Base-by-base conservation (phyloP, 2,888 invertebrate species). In the Temnothorax ravouxi region DNA sequence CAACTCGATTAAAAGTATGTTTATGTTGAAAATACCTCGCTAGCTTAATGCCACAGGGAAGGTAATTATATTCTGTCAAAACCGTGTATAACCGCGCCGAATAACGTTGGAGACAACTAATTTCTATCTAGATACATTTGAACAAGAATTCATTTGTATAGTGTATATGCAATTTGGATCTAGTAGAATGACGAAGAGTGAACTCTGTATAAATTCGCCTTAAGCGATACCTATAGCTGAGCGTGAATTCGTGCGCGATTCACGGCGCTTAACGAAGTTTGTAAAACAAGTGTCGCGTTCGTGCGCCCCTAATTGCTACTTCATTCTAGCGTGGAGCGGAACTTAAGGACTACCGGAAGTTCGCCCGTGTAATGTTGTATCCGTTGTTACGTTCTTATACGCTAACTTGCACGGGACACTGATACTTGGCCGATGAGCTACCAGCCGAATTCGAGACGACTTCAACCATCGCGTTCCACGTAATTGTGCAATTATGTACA, bases 291-390 rank as follows among this genome's bases (percentile, higher is more conserved):
- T 81, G 83, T 69, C 71, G 79, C 69, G 71, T 69, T 71, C 79
- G 79, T 44, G 79, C 56, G 71, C 75, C 72, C 85, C 71, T 88
- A 89, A 88, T 86, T 86, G 88, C 89, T 77, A 86, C 88, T 89
- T 88, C 83, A 88, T 89, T 88, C 85, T 85, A 76, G 50, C 82
- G 44, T 25, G 71, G 38, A 71, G 50, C 80, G 18, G 79, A 79
- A 79, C 79, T 79, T 79, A 47, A 79, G 59, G 13, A 29, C 71
- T 47, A 25, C 56, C 76, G 56, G 71, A 79, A 79, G 71, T 79
- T 79, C 47, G 56, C 18, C 47, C 3, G 56, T 71, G 71, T 79
- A 59, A 59, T 47, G 21, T 8, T 34, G 47, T 79, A 79, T 15
- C 18, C 21, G 34, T 69, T 72, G 59, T 72, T 72, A 72, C 59